Evolutionary conservation across 2,888 invertebrate species (phyloP).

Genomic region (Dynastes grantii): DNA sequence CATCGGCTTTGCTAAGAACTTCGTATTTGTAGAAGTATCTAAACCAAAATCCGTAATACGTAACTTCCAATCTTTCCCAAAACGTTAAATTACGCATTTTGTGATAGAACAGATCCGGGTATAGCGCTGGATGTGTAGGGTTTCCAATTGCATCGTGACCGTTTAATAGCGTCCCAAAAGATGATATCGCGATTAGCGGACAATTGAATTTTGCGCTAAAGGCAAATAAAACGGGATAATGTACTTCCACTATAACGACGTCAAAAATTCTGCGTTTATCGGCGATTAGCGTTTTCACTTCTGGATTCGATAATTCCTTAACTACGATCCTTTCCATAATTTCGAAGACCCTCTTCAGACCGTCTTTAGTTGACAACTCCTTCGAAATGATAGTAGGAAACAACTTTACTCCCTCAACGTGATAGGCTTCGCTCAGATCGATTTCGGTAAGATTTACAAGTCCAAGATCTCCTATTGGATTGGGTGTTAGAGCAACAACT

Average conservation of each 20-base stretch:
- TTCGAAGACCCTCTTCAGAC: slow-evolving; percentile 50
- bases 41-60: slow-evolving; percentile 60
- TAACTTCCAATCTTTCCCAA: slow-evolving; percentile 65
- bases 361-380: slow-evolving; percentile 46
- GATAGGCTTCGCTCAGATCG: slow-evolving; percentile 61
- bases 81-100: slow-evolving; percentile 68
- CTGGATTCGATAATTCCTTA: slow-evolving; percentile 41
- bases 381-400: slow-evolving; percentile 45
- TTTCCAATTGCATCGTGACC: slow-evolving; percentile 49
- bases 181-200: slow-evolving; percentile 56
- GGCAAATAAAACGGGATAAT: slow-evolving; percentile 51
- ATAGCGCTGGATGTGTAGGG: slow-evolving; percentile 49
- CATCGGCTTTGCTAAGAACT: slow-evolving; percentile 61
- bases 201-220: slow-evolving; percentile 55
- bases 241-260: slow-evolving; percentile 54
- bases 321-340: slow-evolving; percentile 52
- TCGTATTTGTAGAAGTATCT: slow-evolving; percentile 59
- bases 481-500: slow-evolving; percentile 69
- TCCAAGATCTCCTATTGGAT: slow-evolving; percentile 67
- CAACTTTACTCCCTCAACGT: slow-evolving; percentile 42
- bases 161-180: slow-evolving; percentile 46
- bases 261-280: slow-evolving; percentile 52
- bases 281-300: slow-evolving; percentile 49
- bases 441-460: slow-evolving; percentile 69
- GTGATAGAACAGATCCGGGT: slow-evolving; percentile 61